These are phyloP conservation scores for Varecia variegata DNA, from an alignment of 2,797 vertebrate genomes.

Conservation along the genomic window DNA sequence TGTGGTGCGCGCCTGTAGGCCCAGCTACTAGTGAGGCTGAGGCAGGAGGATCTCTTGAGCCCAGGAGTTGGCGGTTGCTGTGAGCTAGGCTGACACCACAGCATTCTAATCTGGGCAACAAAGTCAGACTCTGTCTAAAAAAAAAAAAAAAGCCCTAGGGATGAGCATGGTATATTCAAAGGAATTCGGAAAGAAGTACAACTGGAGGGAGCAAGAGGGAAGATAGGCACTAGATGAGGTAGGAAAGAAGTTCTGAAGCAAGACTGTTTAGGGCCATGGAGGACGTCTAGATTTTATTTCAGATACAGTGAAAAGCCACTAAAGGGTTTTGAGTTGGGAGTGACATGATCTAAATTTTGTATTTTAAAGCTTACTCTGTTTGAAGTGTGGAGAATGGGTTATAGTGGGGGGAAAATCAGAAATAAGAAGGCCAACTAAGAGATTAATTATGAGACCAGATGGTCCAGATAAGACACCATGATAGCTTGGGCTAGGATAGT, in stretches of 20 bases:
- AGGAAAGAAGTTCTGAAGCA: slow-evolving; percentile 1
- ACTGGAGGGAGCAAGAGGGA: neutral
- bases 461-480: neutral
- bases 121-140: too few species aligned
- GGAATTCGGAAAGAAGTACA: neutral
- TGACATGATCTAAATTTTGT: neutral
- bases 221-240: neutral
- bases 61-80: too few species aligned
- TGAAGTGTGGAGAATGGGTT: slow-evolving; percentile 1
- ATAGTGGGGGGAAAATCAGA: neutral
- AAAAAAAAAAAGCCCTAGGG: neutral
- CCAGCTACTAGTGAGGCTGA: too few species aligned
- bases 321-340: neutral
- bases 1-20: too few species aligned
- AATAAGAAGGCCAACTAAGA: neutral
- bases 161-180: neutral
- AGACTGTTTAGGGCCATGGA: neutral
- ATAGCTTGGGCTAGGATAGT: neutral
- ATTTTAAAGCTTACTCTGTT: neutral
- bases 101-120: too few species aligned
- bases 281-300: neutral
- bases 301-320: neutral
- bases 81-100: too few species aligned
- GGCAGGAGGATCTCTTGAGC: too few species aligned
- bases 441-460: neutral